These are phyloP conservation scores for Crypturellus tataupa DNA, from an alignment of 2,797 vertebrate species.

Conservation along the genomic window DNA sequence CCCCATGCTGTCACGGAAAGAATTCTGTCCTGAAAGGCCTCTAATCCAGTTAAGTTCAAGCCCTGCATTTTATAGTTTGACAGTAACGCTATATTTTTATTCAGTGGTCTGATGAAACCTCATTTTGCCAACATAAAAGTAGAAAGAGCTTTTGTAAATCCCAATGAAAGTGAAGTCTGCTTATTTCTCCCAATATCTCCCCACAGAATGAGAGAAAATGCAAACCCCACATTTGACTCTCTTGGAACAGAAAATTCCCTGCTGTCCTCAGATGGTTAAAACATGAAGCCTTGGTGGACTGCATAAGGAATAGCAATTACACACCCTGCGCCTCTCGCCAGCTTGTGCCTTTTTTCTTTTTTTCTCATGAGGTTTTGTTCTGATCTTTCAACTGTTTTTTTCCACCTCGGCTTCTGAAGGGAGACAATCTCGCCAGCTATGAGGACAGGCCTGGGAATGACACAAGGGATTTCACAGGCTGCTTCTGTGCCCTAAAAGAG, in stretches of 20 bases:
- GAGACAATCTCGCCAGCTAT: not conserved
- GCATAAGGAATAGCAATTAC: slow-evolving; percentile 69
- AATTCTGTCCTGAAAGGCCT: not conserved
- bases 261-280: slow-evolving; percentile 66
- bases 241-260: slow-evolving; percentile 48
- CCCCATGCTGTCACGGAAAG: not conserved
- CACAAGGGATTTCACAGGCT: not conserved
- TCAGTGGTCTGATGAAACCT: slow-evolving; percentile 68
- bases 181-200: slow-evolving; percentile 21
- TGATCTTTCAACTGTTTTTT: not conserved
- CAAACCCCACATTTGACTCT: slow-evolving; percentile 47
- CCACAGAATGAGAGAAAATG: slow-evolving; percentile 31
- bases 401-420: not conserved
- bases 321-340: slow-evolving; percentile 40
- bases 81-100: slow-evolving; percentile 65
- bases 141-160: slow-evolving; percentile 76
- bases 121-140: slow-evolving; percentile 68
- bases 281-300: slow-evolving; percentile 23
- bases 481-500: not conserved
- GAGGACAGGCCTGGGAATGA: not conserved
- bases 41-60: slow-evolving; percentile 75
- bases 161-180: slow-evolving; percentile 70
- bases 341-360: not conserved
- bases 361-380: not conserved
- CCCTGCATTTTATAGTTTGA: slow-evolving; percentile 22